A percentile compares a stretch with the other conserved stretches of the same genome.
phyloP scores from a whole-genome alignment of 2,888 invertebrate genomes.

The Vesta saturnalis region DNA sequence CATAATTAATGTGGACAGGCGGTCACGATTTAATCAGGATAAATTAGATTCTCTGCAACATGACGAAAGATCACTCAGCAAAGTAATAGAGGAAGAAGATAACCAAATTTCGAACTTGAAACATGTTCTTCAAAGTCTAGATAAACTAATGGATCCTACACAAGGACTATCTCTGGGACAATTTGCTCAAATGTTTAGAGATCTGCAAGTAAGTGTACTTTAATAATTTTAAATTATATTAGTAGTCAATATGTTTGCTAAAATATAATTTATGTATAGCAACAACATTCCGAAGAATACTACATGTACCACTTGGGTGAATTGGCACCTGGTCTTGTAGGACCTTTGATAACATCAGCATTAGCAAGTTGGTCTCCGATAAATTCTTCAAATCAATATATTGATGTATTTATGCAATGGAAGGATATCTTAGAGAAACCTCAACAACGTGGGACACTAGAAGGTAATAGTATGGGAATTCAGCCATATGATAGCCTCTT shows the following conservation, averaged over 20 bases:
- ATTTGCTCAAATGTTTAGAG: constrained; percentile 68
- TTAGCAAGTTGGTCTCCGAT: constrained; percentile 85
- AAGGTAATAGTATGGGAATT: constrained; percentile 63
- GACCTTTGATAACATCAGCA: constrained; percentile 81
- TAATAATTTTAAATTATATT: constrained; percentile 18
- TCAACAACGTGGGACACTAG: constrained; percentile 58
- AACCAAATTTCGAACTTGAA: constrained; percentile 77
- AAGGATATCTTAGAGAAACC: constrained; percentile 67
- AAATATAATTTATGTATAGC: constrained; percentile 59
- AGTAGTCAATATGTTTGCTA: constrained; percentile 19
- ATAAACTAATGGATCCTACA: constrained; percentile 66
- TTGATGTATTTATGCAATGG: constrained; percentile 77
- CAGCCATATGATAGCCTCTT: constrained; percentile 84
- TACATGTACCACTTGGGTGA: constrained; percentile 84
- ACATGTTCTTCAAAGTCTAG: constrained; percentile 74
- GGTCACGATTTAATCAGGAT: constrained; percentile 80
- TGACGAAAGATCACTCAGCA: constrained; percentile 77
- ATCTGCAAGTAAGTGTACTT: constrained; percentile 62
- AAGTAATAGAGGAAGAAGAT: constrained; percentile 76
- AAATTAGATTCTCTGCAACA: constrained; percentile 80
- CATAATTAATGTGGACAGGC: constrained; percentile 86
- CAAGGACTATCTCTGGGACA: constrained; percentile 68
- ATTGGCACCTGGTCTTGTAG: constrained; percentile 84
- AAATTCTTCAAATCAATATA: constrained; percentile 70
- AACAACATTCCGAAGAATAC: constrained; percentile 79